These are phyloP conservation scores for Steinernema scapterisci DNA, from an alignment of 2,888 invertebrate species.

Conservation along the genomic window DNA sequence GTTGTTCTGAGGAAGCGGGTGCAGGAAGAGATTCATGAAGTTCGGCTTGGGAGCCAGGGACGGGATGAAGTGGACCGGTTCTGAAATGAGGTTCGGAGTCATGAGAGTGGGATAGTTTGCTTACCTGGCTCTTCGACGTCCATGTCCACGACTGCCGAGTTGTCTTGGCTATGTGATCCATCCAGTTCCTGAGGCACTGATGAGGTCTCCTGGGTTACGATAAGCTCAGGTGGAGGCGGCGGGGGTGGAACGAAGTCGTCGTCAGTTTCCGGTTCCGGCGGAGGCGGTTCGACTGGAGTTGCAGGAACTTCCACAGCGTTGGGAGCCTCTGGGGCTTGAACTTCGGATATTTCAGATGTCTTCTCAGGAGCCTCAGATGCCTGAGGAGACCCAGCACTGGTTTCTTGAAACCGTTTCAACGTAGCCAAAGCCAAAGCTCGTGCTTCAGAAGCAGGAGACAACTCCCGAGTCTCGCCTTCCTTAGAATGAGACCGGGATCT, in stretches of 20 bases:
- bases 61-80: not conserved
- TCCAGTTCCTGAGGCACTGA: not conserved
- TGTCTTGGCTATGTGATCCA: not conserved
- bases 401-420: not conserved
- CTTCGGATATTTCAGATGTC: no score
- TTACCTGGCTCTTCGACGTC: not conserved
- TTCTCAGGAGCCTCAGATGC: not conserved
- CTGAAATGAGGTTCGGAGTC: not conserved
- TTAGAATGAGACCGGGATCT: not conserved
- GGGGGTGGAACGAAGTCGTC: not conserved
- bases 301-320: no score
- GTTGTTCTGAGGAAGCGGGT: not conserved
- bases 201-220: not conserved
- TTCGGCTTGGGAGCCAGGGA: not conserved
- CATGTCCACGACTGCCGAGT: conserved; percentile 17
- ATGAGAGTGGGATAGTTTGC: not conserved
- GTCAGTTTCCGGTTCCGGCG: not conserved
- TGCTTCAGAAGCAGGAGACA: not conserved
- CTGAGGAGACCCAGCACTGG: not conserved
- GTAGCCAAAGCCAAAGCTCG: conserved; percentile 4
- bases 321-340: no score
- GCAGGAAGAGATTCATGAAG: not conserved
- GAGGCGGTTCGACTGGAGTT: not conserved
- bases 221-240: not conserved
- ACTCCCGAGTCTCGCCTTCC: not conserved